Conservation (phyloP, 2,113 vertebrate genomes). For the Epinephelus moara region DNA sequence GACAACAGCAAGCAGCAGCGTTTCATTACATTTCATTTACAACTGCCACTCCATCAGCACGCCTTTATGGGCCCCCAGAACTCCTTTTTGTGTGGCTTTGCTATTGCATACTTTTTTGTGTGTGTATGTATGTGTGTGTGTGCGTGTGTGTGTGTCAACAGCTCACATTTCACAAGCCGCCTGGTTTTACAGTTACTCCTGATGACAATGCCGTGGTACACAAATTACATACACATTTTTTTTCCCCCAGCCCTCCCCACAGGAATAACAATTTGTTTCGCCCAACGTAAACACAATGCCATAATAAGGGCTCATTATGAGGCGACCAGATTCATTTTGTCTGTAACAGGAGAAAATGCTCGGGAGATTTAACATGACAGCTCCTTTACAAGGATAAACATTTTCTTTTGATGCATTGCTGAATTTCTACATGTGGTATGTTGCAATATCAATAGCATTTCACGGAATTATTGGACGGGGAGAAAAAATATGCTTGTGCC, state of each 20-base stretch:
- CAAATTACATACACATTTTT: slow-evolving; percentile 71
- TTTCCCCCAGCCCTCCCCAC: slow-evolving; percentile 43
- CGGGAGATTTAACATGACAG: slow-evolving; percentile 74
- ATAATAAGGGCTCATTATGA: slow-evolving; percentile 76
- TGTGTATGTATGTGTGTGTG: slow-evolving; percentile 23
- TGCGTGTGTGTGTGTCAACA: slow-evolving; percentile 43
- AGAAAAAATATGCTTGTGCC: neutral
- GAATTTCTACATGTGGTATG: slow-evolving; percentile 52
- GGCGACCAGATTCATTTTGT: slow-evolving; percentile 71
- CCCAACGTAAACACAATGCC: slow-evolving; percentile 73
- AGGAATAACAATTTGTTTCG: slow-evolving; percentile 74
- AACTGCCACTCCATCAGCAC: slow-evolving; percentile 53
- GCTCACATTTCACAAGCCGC: slow-evolving; percentile 62
- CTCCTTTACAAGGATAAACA: slow-evolving; percentile 70
- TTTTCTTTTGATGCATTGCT: slow-evolving; percentile 68
- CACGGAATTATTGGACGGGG: slow-evolving; percentile 22
- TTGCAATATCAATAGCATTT: slow-evolving; percentile 51
- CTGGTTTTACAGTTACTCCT: slow-evolving; percentile 57
- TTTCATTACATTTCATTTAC: slow-evolving; percentile 72
- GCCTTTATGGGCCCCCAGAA: slow-evolving; percentile 49
- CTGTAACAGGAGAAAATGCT: slow-evolving; percentile 68
- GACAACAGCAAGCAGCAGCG: slow-evolving; percentile 51
- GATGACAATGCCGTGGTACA: slow-evolving; percentile 69
- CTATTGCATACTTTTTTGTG: slow-evolving; percentile 32
- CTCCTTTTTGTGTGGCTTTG: slow-evolving; percentile 61